Base-by-base conservation (phyloP, 2,888 invertebrate genomes). In the Corythucha ciliata region DNA sequence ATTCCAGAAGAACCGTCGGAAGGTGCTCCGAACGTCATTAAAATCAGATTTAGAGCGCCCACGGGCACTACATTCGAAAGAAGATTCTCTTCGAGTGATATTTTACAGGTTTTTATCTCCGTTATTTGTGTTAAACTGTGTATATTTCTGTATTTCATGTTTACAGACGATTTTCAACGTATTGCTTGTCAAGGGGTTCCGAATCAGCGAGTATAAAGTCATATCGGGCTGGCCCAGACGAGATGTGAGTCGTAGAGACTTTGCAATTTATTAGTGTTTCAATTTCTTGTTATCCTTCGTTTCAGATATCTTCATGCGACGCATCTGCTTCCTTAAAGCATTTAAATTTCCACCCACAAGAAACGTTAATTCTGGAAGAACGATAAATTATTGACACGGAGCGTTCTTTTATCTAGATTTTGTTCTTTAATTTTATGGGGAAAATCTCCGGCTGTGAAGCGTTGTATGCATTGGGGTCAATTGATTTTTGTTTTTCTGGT, bases 341-440 rank as follows among this genome's bases (percentile, higher is more conserved):
- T 61, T 73, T 92, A 61, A 90, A 90, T 69, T 77, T 94, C 63
- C 90, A 78, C 71, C 86, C 90, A 48, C 92, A 94, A 76, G 94
- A 94, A 75, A 92, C 92, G 60, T 79, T 94, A 62, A 90, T 88
- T 74, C 74, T 94, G 62, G 93, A 94, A 71, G 90, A 91, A 72
- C 85, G 89, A 80, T 90, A 83, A 84, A 33, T 25, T 49, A 36
- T 48, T 48, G n/a, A n/a, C n/a, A n/a, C n/a, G n/a, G n/a, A n/a
- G n/a, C n/a, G n/a, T n/a, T n/a, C n/a, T n/a, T n/a, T n/a, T n/a
- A n/a, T n/a, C n/a, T n/a, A n/a, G n/a, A n/a, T n/a, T n/a, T n/a
- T n/a, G n/a, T n/a, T n/a, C n/a, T n/a, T n/a, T n/a, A n/a, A n/a
- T n/a, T n/a, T n/a, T n/a, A n/a, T n/a, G n/a, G n/a, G n/a, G n/a